These are phyloP conservation scores for Melipona quadrifasciata DNA, from an alignment of 1,140 invertebrate species.

Conservation along the genomic window DNA sequence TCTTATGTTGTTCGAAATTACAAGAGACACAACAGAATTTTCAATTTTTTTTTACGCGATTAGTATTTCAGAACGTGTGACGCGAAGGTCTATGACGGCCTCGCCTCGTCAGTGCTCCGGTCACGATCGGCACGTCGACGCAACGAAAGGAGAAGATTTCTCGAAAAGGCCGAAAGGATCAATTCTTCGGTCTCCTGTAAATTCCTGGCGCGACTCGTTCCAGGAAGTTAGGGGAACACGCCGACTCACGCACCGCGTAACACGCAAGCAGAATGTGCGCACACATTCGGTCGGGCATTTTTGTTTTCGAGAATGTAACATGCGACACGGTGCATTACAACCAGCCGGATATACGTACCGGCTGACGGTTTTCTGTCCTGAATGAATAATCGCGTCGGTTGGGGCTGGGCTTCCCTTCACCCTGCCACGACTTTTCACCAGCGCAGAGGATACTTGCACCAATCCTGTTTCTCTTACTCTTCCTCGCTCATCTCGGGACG, in stretches of 20 bases:
- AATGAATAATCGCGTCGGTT: conserved; percentile 67
- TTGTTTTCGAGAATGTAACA: conserved; percentile 55
- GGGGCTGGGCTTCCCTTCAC: background rate
- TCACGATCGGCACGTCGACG: background rate
- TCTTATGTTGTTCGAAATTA: no score
- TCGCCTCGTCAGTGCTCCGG: background rate
- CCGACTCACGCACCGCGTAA: conserved; percentile 35
- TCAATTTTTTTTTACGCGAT: background rate
- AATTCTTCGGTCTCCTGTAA: background rate
- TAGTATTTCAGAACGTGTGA: no score
- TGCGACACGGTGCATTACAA: conserved; percentile 64
- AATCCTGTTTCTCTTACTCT: background rate
- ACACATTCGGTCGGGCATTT: conserved; percentile 53
- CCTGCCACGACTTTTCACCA: background rate
- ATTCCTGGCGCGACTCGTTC: conserved; percentile 10
- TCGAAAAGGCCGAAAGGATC: conserved; percentile 22
- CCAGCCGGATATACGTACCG: conserved; percentile 62
- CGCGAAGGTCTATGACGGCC: no score
- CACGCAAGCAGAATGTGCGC: conserved; percentile 56
- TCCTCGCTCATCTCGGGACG: background rate
- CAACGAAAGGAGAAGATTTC: background rate
- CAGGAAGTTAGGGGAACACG: conserved; percentile 15
- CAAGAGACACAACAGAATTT: no score
- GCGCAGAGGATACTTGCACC: background rate
- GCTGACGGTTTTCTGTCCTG: conserved; percentile 56